Conservation (phyloP, 2,113 vertebrate genomes). For the Seriola rivoliana region DNA sequence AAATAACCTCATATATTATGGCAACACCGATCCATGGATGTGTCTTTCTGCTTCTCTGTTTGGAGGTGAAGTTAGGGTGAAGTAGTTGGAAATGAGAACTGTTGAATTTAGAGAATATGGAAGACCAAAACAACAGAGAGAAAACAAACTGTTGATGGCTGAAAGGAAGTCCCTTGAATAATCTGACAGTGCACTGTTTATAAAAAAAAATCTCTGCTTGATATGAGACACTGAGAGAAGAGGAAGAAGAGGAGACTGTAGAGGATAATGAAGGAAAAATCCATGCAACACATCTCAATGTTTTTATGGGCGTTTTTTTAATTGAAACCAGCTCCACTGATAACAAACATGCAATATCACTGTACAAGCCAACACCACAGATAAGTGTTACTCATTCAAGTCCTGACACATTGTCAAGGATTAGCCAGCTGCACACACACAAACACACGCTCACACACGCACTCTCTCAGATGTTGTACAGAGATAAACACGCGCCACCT, state of each 20-base stretch:
- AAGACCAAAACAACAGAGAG: slow-evolving; percentile 52
- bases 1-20: slow-evolving; percentile 71
- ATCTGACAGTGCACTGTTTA: slow-evolving; percentile 43
- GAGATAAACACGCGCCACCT: slow-evolving; percentile 65
- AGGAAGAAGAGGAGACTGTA: slow-evolving; percentile 26
- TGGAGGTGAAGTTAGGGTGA: slow-evolving; percentile 53
- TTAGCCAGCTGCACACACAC: slow-evolving; percentile 83
- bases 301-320: slow-evolving; percentile 81
- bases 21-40: slow-evolving; percentile 38
- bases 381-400: slow-evolving; percentile 91
- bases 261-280: slow-evolving; percentile 71
- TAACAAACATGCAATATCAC: slow-evolving; percentile 97
- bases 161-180: slow-evolving; percentile 41
- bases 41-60: slow-evolving; percentile 40
- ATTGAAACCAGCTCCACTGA: slow-evolving; percentile 94
- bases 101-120: slow-evolving; percentile 56
- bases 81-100: slow-evolving; percentile 60
- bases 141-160: slow-evolving; percentile 60
- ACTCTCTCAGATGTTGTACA: slow-evolving; percentile 67
- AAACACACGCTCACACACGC: slow-evolving; percentile 45
- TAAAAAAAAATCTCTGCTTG: slow-evolving; percentile 40
- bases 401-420: slow-evolving; percentile 89
- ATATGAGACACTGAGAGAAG: slow-evolving; percentile 52
- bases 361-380: slow-evolving; percentile 96
- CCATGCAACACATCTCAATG: slow-evolving; percentile 78